Conservation (phyloP, 2,888 invertebrate species). For the Hypsopygia costalis region DNA sequence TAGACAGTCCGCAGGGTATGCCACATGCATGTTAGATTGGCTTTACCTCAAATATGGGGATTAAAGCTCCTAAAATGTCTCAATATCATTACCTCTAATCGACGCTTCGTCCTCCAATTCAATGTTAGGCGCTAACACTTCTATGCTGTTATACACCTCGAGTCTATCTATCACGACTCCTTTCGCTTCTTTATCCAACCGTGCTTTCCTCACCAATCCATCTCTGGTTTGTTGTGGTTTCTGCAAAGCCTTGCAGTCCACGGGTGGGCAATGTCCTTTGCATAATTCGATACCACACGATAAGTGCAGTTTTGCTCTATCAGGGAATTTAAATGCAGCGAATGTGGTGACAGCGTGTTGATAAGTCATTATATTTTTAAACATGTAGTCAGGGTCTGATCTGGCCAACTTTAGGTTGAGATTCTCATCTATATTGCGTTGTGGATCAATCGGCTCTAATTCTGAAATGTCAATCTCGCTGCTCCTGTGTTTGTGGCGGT, state of each 20-base stretch:
- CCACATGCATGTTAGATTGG: too few relatives aligned
- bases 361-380: conserved; percentile 73
- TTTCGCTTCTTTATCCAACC: conserved; percentile 73
- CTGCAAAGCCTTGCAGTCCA: conserved; percentile 71
- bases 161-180: conserved; percentile 83
- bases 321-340: conserved; percentile 91
- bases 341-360: conserved; percentile 82
- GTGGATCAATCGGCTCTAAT: conserved; percentile 49
- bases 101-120: conserved; percentile 83
- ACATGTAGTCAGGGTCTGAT: conserved; percentile 56
- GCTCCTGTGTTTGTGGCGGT: conserved; percentile 56
- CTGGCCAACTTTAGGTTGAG: conserved; percentile 45
- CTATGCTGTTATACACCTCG: conserved; percentile 90
- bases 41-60: too few relatives aligned
- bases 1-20: too few relatives aligned
- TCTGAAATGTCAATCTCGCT: conserved; percentile 62
- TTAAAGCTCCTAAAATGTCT: too few relatives aligned
- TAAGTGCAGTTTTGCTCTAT: conserved; percentile 87
- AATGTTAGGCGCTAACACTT: conserved; percentile 89
- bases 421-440: conserved; percentile 51
- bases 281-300: conserved; percentile 90
- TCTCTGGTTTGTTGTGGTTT: conserved; percentile 70
- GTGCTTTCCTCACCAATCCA: conserved; percentile 63
- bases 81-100: conserved; percentile 54
- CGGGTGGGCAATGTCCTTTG: conserved; percentile 84